These are phyloP conservation scores for Aethes cnicana DNA, from an alignment of 2,888 invertebrate genomes.

Conservation along the genomic window DNA sequence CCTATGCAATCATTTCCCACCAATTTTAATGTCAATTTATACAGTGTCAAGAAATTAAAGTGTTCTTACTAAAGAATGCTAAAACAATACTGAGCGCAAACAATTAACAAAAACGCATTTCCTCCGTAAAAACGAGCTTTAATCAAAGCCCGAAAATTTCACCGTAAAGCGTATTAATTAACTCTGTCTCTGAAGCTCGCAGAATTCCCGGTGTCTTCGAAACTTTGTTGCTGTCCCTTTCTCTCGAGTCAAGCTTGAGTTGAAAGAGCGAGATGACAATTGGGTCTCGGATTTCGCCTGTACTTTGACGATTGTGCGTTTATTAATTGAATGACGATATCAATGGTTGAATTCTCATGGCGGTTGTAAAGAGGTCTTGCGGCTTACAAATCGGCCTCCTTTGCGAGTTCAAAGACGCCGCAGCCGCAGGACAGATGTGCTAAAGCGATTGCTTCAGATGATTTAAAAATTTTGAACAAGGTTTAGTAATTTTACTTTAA, in stretches of 20 bases:
- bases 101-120: too few relatives aligned
- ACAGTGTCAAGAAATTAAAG: too few relatives aligned
- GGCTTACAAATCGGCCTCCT: constrained; percentile 80
- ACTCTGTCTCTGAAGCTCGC: too few relatives aligned
- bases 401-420: constrained; percentile 73
- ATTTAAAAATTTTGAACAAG: too few relatives aligned
- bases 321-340: constrained; percentile 81
- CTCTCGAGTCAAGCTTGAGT: not conserved
- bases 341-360: constrained; percentile 74
- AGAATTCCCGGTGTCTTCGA: not conserved
- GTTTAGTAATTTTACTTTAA: too few relatives aligned
- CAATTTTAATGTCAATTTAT: too few relatives aligned
- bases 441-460: constrained; percentile 1
- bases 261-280: not conserved
- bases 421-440: constrained; percentile 29
- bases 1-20: too few relatives aligned
- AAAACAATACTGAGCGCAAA: too few relatives aligned
- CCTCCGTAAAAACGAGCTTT: too few relatives aligned
- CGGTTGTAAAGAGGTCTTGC: constrained; percentile 73
- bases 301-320: constrained; percentile 63
- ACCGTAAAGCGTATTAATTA: too few relatives aligned
- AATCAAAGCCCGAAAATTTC: too few relatives aligned
- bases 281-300: constrained; percentile 28
- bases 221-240: not conserved
- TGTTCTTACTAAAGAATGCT: too few relatives aligned